Base-by-base conservation (phyloP, 2,888 invertebrate species). In the Alcis repandata region DNA sequence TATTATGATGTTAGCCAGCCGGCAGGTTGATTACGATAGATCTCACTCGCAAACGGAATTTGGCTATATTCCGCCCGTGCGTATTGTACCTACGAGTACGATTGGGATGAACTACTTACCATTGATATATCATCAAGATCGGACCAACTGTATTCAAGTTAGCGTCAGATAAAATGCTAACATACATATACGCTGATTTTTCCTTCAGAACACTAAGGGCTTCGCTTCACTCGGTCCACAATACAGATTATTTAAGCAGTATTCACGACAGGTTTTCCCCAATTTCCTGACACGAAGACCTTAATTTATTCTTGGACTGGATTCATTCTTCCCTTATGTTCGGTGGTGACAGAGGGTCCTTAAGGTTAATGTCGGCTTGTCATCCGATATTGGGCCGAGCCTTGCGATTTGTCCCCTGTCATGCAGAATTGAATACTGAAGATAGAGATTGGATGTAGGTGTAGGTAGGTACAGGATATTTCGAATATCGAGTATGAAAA, bases 281-380 rank as follows among this genome's bases (percentile, higher is more conserved):
- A 78, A 87, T 89, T 88, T 82, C 83, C 80, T 82, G 84, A 80
- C 88, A 90, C 87, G 89, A 91, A 89, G 86, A 86, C 88, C 85
- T 90, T 91, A 91, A 92, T 91, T 91, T 91, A 91, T 91, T 91
- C 90, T 88, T 89, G 87, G 89, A 89, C 84, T 82, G 85, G 86
- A 89, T 89, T 90, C 88, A 91, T 90, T 90, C 85, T 85, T 84
- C 85, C 79, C 81, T 76, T 87, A 85, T 83, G 84, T 85, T 85
- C 84, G 84, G 83, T 79, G 85, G 86, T 88, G 90, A 90, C 89
- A 87, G 88, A 91, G 90, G 82, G 81, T 83, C 83, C 91, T 91
- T 86, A 82, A 86, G 89, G 90, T 89, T 91, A 90, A 91, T 91
- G 86, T 89, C 86, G 89, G 89, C 88, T 87, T 89, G 90, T 90